Evolutionary conservation across 2,888 invertebrate genomes (phyloP).

Genomic region (Cosmopolites sordidus): DNA sequence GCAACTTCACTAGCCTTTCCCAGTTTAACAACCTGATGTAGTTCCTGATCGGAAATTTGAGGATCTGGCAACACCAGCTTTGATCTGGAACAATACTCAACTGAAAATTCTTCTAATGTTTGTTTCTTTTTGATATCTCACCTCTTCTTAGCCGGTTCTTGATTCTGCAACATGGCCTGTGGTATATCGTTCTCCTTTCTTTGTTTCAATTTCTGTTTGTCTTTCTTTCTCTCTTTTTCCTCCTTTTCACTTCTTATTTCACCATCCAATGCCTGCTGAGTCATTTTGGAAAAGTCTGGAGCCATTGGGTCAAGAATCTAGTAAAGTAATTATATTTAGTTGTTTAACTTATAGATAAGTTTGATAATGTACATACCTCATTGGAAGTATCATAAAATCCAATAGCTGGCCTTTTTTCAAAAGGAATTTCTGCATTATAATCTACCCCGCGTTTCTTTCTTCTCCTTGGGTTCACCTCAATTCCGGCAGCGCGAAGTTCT

Average conservation of each 20-base stretch:
- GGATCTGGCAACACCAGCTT: slow-evolving; percentile 95
- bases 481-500: slow-evolving; percentile 95
- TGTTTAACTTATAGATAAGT: too few species aligned
- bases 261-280: slow-evolving; percentile 91
- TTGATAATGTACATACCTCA: slow-evolving; percentile 61
- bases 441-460: slow-evolving; percentile 88
- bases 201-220: slow-evolving; percentile 92
- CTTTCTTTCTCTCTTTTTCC: slow-evolving; percentile 90
- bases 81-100: slow-evolving; percentile 48
- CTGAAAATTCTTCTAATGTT: background rate
- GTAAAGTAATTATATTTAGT: too few species aligned
- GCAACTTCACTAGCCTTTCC: slow-evolving; percentile 89
- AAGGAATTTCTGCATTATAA: slow-evolving; percentile 96
- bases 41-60: slow-evolving; percentile 90
- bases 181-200: slow-evolving; percentile 96
- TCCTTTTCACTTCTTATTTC: slow-evolving; percentile 87
- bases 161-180: slow-evolving; percentile 78
- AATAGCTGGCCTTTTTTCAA: slow-evolving; percentile 87
- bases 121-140: slow-evolving; percentile 2
- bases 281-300: slow-evolving; percentile 82
- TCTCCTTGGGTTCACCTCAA: slow-evolving; percentile 58
- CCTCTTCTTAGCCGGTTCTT: slow-evolving; percentile 86
- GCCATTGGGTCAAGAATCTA: slow-evolving; percentile 75
- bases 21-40: slow-evolving; percentile 88
- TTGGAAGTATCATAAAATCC: slow-evolving; percentile 95